Evolutionary conservation across 2,888 invertebrate genomes (phyloP).

Genomic region (Zeuzera pyrina): DNA sequence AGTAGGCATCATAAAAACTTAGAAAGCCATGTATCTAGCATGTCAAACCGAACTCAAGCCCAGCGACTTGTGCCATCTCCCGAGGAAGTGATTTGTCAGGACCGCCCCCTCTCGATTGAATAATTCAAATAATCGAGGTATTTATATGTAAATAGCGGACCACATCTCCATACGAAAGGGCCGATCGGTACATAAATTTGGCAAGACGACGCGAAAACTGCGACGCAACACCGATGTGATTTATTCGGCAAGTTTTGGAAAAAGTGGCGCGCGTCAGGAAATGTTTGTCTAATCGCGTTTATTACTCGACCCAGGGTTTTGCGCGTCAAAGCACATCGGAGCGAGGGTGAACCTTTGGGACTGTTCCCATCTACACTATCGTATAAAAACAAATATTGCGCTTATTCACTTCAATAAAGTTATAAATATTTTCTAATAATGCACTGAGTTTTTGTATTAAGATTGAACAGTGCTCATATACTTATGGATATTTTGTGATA

Average conservation of each 20-base stretch:
- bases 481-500: too few species aligned
- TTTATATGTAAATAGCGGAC: conserved; percentile 72
- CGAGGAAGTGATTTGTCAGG: conserved; percentile 73
- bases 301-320: conserved; percentile 52
- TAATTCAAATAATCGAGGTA: conserved; percentile 74
- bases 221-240: conserved; percentile 70
- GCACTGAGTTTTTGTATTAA: too few species aligned
- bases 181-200: conserved; percentile 73
- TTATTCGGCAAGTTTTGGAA: conserved; percentile 68
- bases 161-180: conserved; percentile 73
- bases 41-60: conserved; percentile 54
- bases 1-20: conserved; percentile 29
- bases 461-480: too few species aligned
- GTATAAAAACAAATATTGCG: conserved; percentile 27
- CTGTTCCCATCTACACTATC: conserved; percentile 19
- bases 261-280: conserved; percentile 69
- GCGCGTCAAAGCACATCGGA: conserved; percentile 44
- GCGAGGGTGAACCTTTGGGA: conserved; percentile 30
- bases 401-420: background rate
- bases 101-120: conserved; percentile 73
- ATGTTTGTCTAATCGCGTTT: conserved; percentile 72
- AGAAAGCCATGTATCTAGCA: conserved; percentile 32
- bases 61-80: conserved; percentile 64
- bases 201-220: conserved; percentile 70
- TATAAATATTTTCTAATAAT: too few species aligned